Evolutionary conservation across 2,797 vertebrate genomes (phyloP).

Genomic region (Myiotriccus ornatus): DNA sequence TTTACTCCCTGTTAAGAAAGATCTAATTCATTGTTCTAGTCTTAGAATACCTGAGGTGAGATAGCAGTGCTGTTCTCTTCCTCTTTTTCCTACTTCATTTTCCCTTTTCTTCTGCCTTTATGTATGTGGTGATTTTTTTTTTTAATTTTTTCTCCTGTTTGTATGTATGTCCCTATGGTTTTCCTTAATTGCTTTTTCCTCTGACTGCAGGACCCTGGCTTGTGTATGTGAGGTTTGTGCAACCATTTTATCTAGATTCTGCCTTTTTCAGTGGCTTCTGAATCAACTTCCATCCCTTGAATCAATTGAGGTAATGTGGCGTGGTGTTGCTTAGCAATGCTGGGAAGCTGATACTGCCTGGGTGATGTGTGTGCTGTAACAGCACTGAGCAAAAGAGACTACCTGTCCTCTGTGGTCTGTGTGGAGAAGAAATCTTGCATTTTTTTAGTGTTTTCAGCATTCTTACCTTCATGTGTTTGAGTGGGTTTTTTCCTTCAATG

Average conservation of each 20-base stretch:
- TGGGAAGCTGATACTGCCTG: background rate
- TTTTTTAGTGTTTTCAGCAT: background rate
- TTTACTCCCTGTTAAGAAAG: background rate
- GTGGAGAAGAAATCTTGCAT: background rate
- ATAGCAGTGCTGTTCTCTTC: background rate
- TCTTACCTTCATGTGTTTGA: background rate
- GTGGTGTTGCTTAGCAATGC: constrained; percentile 64
- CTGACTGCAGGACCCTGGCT: background rate
- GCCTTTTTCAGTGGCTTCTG: constrained; percentile 15
- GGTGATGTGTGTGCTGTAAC: background rate
- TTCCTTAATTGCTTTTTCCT: constrained; percentile 2
- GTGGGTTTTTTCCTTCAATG: background rate
- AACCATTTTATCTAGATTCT: constrained; percentile 19
- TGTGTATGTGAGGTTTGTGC: background rate
- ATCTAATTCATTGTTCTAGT: background rate
- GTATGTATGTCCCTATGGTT: background rate
- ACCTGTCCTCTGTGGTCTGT: background rate
- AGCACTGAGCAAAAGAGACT: background rate
- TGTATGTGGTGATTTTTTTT: background rate
- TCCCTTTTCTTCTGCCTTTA: background rate
- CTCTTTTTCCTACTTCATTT: background rate
- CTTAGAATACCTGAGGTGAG: background rate
- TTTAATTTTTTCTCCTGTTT: background rate
- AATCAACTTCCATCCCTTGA: constrained; percentile 39
- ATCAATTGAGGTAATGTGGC: constrained; percentile 31